Base-by-base conservation (phyloP, 2,113 vertebrate species). In the Tragelaphus strepsiceros region DNA sequence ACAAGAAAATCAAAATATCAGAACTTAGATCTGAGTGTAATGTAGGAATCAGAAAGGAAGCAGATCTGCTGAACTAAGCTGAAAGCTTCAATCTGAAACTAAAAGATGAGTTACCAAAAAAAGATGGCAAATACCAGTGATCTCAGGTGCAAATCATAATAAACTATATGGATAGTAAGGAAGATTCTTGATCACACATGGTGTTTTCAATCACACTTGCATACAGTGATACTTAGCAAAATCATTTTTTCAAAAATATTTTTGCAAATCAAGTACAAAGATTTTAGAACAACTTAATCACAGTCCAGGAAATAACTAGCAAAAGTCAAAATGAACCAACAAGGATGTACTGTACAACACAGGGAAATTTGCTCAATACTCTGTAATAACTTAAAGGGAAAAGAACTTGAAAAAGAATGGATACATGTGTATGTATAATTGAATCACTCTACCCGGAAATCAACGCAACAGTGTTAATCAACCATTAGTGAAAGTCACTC, bases 281-380 rank as follows among this genome's bases (percentile, higher is more conserved):
- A 85, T 61, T 82, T 96, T 62, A 85, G 88, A 96, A 67, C 77
- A 96, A 90, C 51, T 39, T 94, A 61, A 94, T 78, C 53, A 59
- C 17, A 24, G 22, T 77, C 26, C 28, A 32, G 14, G 54, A 26
- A 81, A 89, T 30, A 88, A 91, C 22, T 81, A 53, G 26, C 64
- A 35, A 59, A 58, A 95, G 15, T 51, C 53, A 32, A 51, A 51
- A 51, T 2, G 28, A 81, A 32, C 28, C 49, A 81, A 32, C 17
- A 81, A 81, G 30, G 49, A 53, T 10, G 11, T 53, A 53, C 49
- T 21, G 30, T 32, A 81, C 49, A 81, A 17, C 3, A 81, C 30
- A 51, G 16, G 78, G 28, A 12, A 32, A 19, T 51, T 19, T 53
- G 49, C 49, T 81, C 49, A 81, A 81, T 32, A 32, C 1, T 11